Evolutionary conservation across 2,888 invertebrate genomes (phyloP).

Genomic region (Seira ritae): DNA sequence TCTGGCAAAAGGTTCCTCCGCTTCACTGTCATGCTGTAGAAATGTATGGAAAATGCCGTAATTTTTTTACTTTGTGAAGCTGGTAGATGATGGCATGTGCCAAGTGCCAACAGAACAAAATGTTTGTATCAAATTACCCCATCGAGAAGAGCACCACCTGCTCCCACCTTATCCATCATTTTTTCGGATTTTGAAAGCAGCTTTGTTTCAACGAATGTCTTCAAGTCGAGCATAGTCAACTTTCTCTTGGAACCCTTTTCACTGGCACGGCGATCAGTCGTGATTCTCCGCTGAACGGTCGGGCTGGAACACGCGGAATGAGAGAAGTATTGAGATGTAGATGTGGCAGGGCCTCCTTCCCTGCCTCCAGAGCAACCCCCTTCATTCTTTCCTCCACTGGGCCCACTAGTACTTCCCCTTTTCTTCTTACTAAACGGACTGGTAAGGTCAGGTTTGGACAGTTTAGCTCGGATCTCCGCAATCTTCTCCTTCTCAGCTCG

Average conservation of each 20-base stretch:
- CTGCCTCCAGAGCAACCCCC: conserved; percentile 13
- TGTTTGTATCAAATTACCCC: conserved; percentile 44
- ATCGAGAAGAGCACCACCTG: conserved; percentile 26
- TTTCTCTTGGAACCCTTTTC: conserved; percentile 87
- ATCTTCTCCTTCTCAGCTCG: conserved; percentile 60
- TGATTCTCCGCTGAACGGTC: conserved; percentile 65
- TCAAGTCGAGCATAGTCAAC: conserved; percentile 94
- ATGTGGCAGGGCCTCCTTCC: conserved; percentile 22
- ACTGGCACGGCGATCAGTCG: conserved; percentile 80
- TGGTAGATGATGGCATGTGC: not conserved
- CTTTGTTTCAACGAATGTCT: conserved; percentile 94
- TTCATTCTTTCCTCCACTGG: conserved; percentile 36
- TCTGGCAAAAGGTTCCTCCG: conserved; percentile 83
- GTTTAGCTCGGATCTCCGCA: conserved; percentile 49
- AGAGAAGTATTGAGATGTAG: conserved; percentile 67
- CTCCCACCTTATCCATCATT: conserved; percentile 88
- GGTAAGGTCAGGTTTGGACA: conserved; percentile 57
- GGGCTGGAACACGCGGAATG: conserved; percentile 72
- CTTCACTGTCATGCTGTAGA: conserved; percentile 78
- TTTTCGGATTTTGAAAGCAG: conserved; percentile 93
- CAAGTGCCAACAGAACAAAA: not conserved
- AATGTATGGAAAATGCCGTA: not conserved
- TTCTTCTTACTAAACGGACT: conserved; percentile 47
- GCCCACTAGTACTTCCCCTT: conserved; percentile 53
- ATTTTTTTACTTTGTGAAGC: not conserved